Evolutionary conservation across 2,797 vertebrate genomes (phyloP).

Genomic region (Cyprinella venusta): DNA sequence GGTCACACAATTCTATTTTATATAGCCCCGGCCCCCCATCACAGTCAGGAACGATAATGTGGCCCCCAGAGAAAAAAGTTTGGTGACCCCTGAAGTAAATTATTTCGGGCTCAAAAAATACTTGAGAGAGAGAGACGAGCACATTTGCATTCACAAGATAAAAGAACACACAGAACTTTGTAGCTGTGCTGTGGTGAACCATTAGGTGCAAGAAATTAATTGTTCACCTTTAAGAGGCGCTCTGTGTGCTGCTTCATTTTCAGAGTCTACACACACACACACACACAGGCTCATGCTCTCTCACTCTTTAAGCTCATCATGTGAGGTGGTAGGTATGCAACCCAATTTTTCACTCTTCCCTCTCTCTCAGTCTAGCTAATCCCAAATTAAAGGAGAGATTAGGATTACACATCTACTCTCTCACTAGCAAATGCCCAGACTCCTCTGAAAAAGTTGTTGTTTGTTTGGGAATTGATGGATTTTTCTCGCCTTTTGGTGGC

Average conservation of each 20-base stretch:
- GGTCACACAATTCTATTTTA: too few species aligned
- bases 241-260: constrained; percentile 18
- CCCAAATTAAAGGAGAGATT: constrained; percentile 52
- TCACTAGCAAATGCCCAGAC: background rate
- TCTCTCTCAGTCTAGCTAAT: constrained; percentile 45
- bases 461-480: constrained; percentile 31
- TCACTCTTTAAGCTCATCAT: constrained; percentile 35
- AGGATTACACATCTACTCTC: constrained; percentile 34
- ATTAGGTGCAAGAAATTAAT: constrained; percentile 19
- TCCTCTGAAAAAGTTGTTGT: constrained; percentile 13
- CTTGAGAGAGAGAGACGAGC: background rate
- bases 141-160: background rate
- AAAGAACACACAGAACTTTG: constrained; percentile 24
- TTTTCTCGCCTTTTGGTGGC: background rate
- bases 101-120: background rate
- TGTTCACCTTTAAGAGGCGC: background rate
- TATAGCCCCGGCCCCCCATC: too few species aligned
- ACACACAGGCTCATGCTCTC: background rate
- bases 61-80: too few species aligned
- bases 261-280: constrained; percentile 2
- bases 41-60: too few species aligned
- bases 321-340: constrained; percentile 48
- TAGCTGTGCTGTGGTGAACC: constrained; percentile 1
- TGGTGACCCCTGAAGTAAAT: too few species aligned
- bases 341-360: constrained; percentile 37